A percentile compares a stretch with the other conserved stretches of the same genome.
These are phyloP conservation scores for Hyphantria cunea DNA, from an alignment of 1,140 invertebrate species.

Conservation along the genomic window DNA sequence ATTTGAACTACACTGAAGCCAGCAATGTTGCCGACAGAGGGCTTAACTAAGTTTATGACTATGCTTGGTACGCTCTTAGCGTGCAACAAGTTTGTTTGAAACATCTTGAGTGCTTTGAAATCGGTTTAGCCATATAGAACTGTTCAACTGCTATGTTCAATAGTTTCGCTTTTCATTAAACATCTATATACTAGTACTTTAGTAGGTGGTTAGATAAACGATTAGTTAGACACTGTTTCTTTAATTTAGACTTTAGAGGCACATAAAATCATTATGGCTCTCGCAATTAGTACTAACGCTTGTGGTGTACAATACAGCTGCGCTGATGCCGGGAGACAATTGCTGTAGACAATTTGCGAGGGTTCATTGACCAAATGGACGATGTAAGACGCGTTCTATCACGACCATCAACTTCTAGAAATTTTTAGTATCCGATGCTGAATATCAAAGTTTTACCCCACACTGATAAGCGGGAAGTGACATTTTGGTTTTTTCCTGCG, in stretches of 20 bases:
- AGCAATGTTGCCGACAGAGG: slow-evolving; percentile 66
- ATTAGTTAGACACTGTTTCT: slow-evolving; percentile 19
- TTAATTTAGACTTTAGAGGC: slow-evolving; percentile 44
- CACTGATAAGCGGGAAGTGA: slow-evolving; percentile 13
- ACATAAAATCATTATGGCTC: slow-evolving; percentile 51
- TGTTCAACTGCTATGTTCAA: slow-evolving; percentile 45
- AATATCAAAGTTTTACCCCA: slow-evolving; percentile 19
- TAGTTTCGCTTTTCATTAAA: slow-evolving; percentile 15
- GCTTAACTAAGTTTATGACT: slow-evolving; percentile 78
- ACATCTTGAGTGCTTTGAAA: slow-evolving; percentile 77
- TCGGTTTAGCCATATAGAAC: slow-evolving; percentile 67
- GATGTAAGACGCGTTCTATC: slow-evolving; percentile 37
- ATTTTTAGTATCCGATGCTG: slow-evolving; percentile 18
- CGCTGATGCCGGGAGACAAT: slow-evolving; percentile 51
- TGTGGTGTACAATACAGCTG: slow-evolving; percentile 52
- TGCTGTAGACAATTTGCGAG: slow-evolving; percentile 56
- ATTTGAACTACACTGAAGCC: slow-evolving; percentile 67
- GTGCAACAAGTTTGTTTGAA: slow-evolving; percentile 76
- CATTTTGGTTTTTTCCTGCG: slow-evolving; percentile 17
- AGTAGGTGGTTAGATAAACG: slow-evolving; percentile 7
- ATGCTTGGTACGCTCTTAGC: slow-evolving; percentile 68
- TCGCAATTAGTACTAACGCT: slow-evolving; percentile 64
- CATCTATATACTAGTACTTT: no score
- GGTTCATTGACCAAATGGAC: slow-evolving; percentile 57
- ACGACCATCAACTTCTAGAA: slow-evolving; percentile 36